Evolutionary conservation across 1,140 invertebrate species (phyloP).

Genomic region (Danaus melanippus): DNA sequence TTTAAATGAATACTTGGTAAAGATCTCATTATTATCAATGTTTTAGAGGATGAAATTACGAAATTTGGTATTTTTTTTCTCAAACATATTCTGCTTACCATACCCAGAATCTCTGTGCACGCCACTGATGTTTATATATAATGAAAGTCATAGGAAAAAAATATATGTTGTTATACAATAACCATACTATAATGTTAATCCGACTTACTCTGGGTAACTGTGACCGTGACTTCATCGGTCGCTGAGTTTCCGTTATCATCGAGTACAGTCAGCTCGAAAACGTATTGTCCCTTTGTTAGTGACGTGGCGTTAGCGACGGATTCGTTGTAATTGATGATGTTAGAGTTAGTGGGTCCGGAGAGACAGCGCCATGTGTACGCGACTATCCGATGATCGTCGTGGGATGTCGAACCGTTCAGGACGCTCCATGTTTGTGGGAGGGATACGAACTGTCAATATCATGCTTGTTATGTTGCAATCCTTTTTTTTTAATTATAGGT

Average conservation of each 20-base stretch:
- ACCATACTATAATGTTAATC: not conserved
- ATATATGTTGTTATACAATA: too few species aligned
- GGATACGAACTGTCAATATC: conserved; percentile 78
- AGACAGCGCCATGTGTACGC: conserved; percentile 88
- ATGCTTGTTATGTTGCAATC: too few species aligned
- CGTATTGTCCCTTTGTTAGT: conserved; percentile 88
- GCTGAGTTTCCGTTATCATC: conserved; percentile 88
- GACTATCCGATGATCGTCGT: conserved; percentile 88
- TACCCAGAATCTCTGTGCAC: too few species aligned
- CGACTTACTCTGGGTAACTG: conserved; percentile 91
- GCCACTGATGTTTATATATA: too few species aligned
- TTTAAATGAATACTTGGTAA: too few species aligned
- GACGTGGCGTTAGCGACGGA: conserved; percentile 82
- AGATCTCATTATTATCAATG: too few species aligned
- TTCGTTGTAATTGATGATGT: conserved; percentile 70
- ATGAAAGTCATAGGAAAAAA: too few species aligned
- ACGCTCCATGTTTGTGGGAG: conserved; percentile 84
- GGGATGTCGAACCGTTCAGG: conserved; percentile 86
- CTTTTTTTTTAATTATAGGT: too few species aligned
- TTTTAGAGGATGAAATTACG: too few species aligned
- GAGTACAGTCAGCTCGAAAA: conserved; percentile 86
- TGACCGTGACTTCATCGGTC: conserved; percentile 80
- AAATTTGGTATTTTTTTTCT: too few species aligned
- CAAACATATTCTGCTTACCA: too few species aligned
- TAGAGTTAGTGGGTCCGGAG: conserved; percentile 76